These are phyloP conservation scores for Vombatus ursinus DNA, from an alignment of 2,113 vertebrate species.

Conservation along the genomic window DNA sequence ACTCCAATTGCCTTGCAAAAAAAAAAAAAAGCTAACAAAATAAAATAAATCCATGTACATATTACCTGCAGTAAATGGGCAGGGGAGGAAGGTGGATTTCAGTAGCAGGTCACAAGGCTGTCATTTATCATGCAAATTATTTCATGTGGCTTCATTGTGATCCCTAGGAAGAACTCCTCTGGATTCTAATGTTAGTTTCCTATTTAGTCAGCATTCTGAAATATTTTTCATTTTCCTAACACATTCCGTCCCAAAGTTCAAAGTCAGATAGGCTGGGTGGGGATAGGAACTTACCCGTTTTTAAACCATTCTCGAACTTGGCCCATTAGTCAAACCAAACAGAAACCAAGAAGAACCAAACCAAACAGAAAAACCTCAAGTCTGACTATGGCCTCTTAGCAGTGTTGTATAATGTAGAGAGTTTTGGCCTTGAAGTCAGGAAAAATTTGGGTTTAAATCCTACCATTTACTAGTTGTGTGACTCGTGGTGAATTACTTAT, in stretches of 20 bases:
- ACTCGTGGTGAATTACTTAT: neutral
- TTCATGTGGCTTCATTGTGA: neutral
- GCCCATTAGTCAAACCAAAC: neutral
- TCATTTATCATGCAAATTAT: neutral
- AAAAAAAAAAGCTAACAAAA: too few species aligned
- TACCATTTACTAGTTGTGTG: neutral
- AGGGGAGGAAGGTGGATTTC: neutral
- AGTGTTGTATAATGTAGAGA: neutral
- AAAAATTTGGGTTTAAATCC: neutral
- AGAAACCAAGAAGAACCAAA: neutral
- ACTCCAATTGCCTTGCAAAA: too few species aligned
- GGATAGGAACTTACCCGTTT: neutral
- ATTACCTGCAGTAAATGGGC: neutral
- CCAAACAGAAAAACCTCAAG: neutral
- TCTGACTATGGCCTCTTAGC: neutral
- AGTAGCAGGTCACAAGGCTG: neutral
- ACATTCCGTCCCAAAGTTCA: neutral
- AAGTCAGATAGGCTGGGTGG: neutral
- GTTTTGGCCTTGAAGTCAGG: neutral
- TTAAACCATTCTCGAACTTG: neutral
- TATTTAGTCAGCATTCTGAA: neutral
- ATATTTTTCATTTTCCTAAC: neutral
- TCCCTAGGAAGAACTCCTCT: neutral
- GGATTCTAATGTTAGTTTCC: neutral
- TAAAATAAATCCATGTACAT: neutral